A percentile compares a stretch with the other conserved stretches of the same genome.
These are phyloP conservation scores for Noctua comes DNA, from an alignment of 2,888 invertebrate species.

Conservation along the genomic window DNA sequence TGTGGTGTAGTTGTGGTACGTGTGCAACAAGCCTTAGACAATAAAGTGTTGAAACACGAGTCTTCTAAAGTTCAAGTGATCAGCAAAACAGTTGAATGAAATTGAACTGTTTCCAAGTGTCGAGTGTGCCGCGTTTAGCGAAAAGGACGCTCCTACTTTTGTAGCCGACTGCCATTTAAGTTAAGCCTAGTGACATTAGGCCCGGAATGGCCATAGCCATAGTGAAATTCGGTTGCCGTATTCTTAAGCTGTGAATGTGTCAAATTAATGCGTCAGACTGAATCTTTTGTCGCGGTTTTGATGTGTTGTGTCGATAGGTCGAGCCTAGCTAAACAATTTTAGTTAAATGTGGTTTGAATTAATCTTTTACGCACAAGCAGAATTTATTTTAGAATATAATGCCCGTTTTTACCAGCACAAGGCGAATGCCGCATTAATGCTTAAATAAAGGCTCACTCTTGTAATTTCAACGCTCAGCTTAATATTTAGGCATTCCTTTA, in stretches of 20 bases:
- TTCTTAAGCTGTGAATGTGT: constrained; percentile 65
- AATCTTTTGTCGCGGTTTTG: constrained; percentile 51
- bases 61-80: constrained; percentile 27
- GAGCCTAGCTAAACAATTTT: not conserved
- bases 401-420: not conserved
- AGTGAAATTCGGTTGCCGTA: constrained; percentile 65
- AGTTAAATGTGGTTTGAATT: not conserved
- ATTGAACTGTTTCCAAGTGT: constrained; percentile 40
- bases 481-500: not conserved
- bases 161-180: constrained; percentile 77
- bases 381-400: too few relatives aligned
- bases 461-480: too few relatives aligned
- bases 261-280: constrained; percentile 61
- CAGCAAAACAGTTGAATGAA: constrained; percentile 28
- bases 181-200: constrained; percentile 62
- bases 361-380: not conserved
- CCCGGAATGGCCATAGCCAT: constrained; percentile 50
- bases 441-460: not conserved
- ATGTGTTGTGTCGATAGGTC: constrained; percentile 40
- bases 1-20: not conserved
- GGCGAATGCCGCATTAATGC: not conserved
- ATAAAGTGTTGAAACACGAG: constrained; percentile 20
- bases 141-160: constrained; percentile 59
- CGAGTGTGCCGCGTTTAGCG: constrained; percentile 35
- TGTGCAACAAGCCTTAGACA: constrained; percentile 12